Conservation (phyloP, 2,888 invertebrate species). For the Macrostomum cliftonense region DNA sequence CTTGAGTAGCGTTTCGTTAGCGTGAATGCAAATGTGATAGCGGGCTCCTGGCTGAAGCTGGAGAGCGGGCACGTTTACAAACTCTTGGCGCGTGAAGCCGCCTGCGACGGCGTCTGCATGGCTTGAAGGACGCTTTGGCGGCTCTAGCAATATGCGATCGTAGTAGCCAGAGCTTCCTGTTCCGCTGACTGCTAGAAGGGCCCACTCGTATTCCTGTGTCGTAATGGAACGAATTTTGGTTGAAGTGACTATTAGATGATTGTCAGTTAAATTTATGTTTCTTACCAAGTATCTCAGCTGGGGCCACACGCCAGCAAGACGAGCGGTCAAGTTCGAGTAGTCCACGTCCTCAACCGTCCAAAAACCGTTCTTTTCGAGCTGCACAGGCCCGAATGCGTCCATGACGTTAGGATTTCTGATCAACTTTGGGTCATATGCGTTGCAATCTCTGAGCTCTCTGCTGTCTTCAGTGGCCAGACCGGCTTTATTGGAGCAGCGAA, state of each 20-base stretch:
- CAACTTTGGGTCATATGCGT: conserved; percentile 13
- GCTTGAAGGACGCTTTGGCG: too few species aligned
- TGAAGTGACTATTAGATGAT: too few species aligned
- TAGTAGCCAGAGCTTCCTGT: too few species aligned
- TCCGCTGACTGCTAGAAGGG: too few species aligned
- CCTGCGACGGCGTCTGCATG: conserved; percentile 9
- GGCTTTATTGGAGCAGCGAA: conserved; percentile 14
- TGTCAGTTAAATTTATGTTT: too few species aligned
- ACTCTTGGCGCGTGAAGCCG: conserved; percentile 10
- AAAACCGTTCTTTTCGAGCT: not conserved
- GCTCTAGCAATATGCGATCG: too few species aligned
- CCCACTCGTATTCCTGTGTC: too few species aligned
- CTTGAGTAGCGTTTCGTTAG: conserved; percentile 5
- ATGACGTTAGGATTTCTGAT: conserved; percentile 14
- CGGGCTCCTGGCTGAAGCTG: conserved; percentile 1
- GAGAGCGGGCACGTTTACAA: conserved; percentile 3
- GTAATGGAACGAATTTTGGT: too few species aligned
- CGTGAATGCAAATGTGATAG: conserved; percentile 9
- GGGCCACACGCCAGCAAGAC: conserved; percentile 1
- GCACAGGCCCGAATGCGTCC: conserved; percentile 13
- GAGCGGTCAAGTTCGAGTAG: not conserved
- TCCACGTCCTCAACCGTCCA: not conserved
- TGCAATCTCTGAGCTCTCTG: conserved; percentile 13
- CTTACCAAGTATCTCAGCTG: too few species aligned
- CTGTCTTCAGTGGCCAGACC: conserved; percentile 12